Percentiles rank a stretch among this genome's conserved stretches.
phyloP scores from a whole-genome alignment of 2,797 vertebrate species.

The Fratercula arctica region DNA sequence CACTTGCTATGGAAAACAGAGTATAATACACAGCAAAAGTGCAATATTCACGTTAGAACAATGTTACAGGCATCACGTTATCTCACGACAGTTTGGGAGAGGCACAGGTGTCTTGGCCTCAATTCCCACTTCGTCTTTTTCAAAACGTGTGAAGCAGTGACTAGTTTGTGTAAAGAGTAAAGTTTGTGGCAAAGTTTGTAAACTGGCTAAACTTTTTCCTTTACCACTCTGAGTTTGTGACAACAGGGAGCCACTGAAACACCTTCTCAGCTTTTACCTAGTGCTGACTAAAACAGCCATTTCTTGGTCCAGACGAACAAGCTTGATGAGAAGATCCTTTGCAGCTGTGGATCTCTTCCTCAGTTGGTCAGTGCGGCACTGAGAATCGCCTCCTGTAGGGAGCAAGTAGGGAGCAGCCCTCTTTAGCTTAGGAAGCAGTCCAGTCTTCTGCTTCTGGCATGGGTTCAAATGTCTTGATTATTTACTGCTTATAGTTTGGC shows the following conservation, averaged over 20 bases:
- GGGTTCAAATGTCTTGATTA: constrained; percentile 3
- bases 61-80: not conserved
- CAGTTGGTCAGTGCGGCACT: not conserved
- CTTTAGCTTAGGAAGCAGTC: constrained; percentile 1
- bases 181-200: not conserved
- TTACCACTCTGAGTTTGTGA: not conserved
- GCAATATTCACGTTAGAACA: not conserved
- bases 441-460: not conserved
- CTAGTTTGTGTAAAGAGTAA: not conserved
- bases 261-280: not conserved
- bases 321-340: not conserved
- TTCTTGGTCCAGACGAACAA: not conserved
- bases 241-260: not conserved
- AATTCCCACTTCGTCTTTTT: not conserved
- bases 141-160: not conserved
- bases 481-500: constrained; percentile 3
- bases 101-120: not conserved
- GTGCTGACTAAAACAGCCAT: not conserved
- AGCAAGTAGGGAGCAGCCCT: not conserved
- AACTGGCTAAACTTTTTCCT: not conserved
- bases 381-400: not conserved
- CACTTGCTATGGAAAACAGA: not conserved
- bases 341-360: not conserved
- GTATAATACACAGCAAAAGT: not conserved
- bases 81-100: not conserved